Percentiles rank a stretch among this genome's conserved stretches.
These are phyloP conservation scores for Tribolium freemani DNA, from an alignment of 2,888 invertebrate genomes.

Conservation along the genomic window DNA sequence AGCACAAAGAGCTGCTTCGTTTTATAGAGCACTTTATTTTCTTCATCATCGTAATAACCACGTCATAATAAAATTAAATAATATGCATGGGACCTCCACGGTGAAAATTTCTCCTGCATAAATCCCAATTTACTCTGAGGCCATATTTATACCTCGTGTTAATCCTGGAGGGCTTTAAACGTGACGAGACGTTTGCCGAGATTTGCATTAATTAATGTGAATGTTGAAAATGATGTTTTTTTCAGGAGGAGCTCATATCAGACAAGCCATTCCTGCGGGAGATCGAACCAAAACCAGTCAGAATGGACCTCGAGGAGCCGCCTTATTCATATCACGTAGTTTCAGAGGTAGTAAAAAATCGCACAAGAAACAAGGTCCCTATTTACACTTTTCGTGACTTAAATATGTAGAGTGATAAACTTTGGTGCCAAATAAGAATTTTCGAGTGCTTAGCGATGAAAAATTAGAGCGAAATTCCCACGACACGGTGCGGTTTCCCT, in stretches of 20 bases:
- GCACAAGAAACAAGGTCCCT: conserved; percentile 29
- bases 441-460: background rate
- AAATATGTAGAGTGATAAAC: conserved; percentile 33
- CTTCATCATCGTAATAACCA: conserved; percentile 1
- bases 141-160: conserved; percentile 30
- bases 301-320: conserved; percentile 9
- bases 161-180: conserved; percentile 15
- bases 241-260: conserved; percentile 10
- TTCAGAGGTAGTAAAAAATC: conserved; percentile 36
- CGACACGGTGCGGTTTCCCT: background rate
- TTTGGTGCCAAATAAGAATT: background rate
- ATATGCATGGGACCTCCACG: conserved; percentile 1
- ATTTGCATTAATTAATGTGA: conserved; percentile 10
- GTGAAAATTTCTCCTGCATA: conserved; percentile 19
- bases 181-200: conserved; percentile 6
- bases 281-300: conserved; percentile 14
- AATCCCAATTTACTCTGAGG: conserved; percentile 27
- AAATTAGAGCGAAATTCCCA: conserved; percentile 1
- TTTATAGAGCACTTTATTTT: conserved; percentile 12
- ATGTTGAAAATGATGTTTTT: conserved; percentile 13
- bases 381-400: conserved; percentile 36
- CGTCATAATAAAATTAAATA: conserved; percentile 23
- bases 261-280: conserved; percentile 10
- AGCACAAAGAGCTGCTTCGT: background rate
- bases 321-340: conserved; percentile 25